Evolutionary conservation across 2,797 vertebrate species (phyloP).

Genomic region (Schizopygopsis pylzovi): DNA sequence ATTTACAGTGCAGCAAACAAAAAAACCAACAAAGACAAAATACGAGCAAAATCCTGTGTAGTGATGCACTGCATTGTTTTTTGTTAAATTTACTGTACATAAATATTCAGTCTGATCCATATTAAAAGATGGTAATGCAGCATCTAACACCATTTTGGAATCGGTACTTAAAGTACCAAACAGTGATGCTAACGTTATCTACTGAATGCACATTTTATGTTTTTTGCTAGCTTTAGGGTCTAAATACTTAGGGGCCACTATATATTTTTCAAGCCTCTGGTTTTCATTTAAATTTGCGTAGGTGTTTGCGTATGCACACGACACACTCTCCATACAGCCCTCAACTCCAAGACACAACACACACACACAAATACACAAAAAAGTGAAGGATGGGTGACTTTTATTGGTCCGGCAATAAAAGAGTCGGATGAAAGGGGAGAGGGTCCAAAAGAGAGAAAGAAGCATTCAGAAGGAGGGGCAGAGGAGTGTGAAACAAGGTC

Average conservation of each 20-base stretch:
- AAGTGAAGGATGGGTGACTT: conserved; percentile 84
- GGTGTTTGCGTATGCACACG: conserved; percentile 60
- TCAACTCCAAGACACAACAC: conserved; percentile 55
- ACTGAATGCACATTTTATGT: not conserved
- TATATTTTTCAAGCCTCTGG: conserved; percentile 13
- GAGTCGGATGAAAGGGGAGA: conserved; percentile 82
- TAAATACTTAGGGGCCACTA: not conserved
- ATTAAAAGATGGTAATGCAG: not conserved
- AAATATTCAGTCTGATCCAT: not conserved
- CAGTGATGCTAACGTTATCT: not conserved
- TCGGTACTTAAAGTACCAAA: not conserved
- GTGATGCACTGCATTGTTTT: not conserved
- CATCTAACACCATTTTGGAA: not conserved
- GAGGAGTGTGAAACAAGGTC: conserved; percentile 86
- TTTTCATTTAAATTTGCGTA: conserved; percentile 35
- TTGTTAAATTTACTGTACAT: not conserved
- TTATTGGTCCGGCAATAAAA: conserved; percentile 82
- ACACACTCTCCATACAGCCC: conserved; percentile 62
- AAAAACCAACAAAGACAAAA: not conserved
- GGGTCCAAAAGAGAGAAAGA: conserved; percentile 80
- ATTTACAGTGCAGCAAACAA: not conserved
- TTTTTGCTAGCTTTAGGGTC: not conserved
- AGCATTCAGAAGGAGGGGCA: conserved; percentile 84
- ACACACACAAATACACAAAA: conserved; percentile 55
- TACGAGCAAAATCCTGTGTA: not conserved